These are phyloP conservation scores for Phaethornis superciliosus DNA, from an alignment of 2,113 vertebrate genomes.

Conservation along the genomic window DNA sequence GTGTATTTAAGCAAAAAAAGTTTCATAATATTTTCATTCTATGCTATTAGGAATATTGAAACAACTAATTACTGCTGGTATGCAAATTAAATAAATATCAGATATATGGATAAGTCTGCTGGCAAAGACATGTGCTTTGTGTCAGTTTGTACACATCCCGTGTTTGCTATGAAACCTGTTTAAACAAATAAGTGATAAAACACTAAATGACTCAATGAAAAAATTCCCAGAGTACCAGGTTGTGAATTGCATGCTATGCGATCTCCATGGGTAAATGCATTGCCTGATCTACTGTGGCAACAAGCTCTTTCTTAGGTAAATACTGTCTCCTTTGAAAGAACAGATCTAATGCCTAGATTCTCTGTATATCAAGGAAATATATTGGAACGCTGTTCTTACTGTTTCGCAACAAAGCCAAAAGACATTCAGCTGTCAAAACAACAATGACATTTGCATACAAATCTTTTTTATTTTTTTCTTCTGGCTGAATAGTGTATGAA, in stretches of 20 bases:
- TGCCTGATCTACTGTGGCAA: background rate
- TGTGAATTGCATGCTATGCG: constrained; percentile 10
- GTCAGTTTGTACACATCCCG: constrained; percentile 22
- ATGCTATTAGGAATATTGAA: constrained; percentile 54
- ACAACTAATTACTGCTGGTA: constrained; percentile 56
- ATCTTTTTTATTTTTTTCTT: background rate
- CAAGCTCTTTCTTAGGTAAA: constrained; percentile 38
- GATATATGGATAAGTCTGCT: constrained; percentile 29
- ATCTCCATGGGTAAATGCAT: constrained; percentile 13
- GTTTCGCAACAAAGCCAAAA: constrained; percentile 31
- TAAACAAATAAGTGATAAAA: constrained; percentile 71
- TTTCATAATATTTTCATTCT: constrained; percentile 32
- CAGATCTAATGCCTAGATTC: background rate
- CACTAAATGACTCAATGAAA: constrained; percentile 38
- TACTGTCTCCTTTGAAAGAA: constrained; percentile 4
- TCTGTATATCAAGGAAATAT: background rate
- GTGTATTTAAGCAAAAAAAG: constrained; percentile 18
- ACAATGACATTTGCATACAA: constrained; percentile 1
- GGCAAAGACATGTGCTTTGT: background rate
- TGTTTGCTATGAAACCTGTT: constrained; percentile 56
- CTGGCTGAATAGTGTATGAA: constrained; percentile 19
- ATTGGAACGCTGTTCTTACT: constrained; percentile 9
- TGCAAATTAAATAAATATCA: constrained; percentile 68
- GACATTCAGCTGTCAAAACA: constrained; percentile 17
- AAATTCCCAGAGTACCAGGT: constrained; percentile 21